These are phyloP conservation scores for Lamproptera curius DNA, from an alignment of 2,888 invertebrate species.

Conservation along the genomic window DNA sequence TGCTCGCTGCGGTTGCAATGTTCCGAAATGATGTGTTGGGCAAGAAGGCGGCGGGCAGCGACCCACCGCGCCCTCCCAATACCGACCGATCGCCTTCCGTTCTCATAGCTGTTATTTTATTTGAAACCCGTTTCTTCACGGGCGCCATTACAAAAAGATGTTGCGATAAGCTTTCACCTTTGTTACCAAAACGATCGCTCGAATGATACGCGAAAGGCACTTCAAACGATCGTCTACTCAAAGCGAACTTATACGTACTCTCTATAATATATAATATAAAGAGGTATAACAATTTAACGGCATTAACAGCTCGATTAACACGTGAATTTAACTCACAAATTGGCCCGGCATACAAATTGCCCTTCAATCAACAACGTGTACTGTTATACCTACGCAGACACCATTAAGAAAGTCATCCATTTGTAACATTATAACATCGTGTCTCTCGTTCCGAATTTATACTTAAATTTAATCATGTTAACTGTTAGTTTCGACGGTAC, in stretches of 20 bases:
- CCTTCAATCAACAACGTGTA: conserved; percentile 12
- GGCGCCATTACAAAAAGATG: conserved; percentile 14
- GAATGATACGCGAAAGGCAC: neutral
- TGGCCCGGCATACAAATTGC: neutral
- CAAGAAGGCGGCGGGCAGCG: conserved; percentile 46
- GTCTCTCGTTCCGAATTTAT: conserved; percentile 19
- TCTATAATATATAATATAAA: too few species aligned
- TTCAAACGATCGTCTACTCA: neutral
- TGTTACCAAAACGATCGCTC: conserved; percentile 1
- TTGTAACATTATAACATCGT: conserved; percentile 14
- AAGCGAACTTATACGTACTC: too few species aligned
- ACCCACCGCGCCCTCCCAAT: conserved; percentile 58
- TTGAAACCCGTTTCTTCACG: conserved; percentile 22
- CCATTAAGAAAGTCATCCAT: conserved; percentile 6
- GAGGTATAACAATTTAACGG: too few species aligned
- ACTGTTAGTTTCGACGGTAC: conserved; percentile 47
- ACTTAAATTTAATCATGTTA: conserved; percentile 28
- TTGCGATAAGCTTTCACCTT: conserved; percentile 14
- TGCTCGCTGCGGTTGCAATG: conserved; percentile 75
- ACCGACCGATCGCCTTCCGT: conserved; percentile 50
- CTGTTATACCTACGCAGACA: conserved; percentile 15
- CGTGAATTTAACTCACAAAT: too few species aligned
- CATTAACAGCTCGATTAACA: neutral
- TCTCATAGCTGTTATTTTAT: conserved; percentile 26
- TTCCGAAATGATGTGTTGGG: conserved; percentile 73